Conservation (phyloP, 2,113 vertebrate species). For the Sprattus sprattus region DNA sequence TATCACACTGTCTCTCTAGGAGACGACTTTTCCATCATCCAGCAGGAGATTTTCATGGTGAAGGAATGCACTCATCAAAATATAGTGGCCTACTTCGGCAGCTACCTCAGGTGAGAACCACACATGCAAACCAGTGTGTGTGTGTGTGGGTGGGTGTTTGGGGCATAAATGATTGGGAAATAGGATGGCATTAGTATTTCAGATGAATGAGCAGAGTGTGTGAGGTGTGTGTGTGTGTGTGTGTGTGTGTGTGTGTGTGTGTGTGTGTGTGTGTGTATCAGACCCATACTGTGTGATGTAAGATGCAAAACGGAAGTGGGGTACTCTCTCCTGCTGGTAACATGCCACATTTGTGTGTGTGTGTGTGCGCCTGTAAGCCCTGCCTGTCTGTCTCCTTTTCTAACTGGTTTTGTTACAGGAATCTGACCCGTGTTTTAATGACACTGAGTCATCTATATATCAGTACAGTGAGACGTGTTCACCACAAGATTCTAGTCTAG, state of each 20-base stretch:
- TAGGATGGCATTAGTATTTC: too few relatives aligned
- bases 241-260: not conserved
- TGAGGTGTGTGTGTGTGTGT: not conserved
- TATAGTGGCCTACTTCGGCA: conserved; percentile 97
- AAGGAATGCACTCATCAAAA: conserved; percentile 98
- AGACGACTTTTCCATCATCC: conserved; percentile 97
- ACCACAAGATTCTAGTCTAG: not conserved
- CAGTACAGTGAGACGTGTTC: not conserved
- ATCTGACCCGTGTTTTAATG: not conserved
- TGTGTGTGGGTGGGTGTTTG: conserved; percentile 7
- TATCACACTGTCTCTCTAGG: conserved; percentile 75
- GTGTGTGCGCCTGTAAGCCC: not conserved
- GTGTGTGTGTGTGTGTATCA: not conserved
- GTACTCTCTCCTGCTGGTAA: not conserved
- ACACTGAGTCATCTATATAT: not conserved
- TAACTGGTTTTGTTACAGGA: not conserved
- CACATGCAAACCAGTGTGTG: conserved; percentile 19
- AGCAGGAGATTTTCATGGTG: conserved; percentile 99
- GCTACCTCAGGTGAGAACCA: conserved; percentile 91
- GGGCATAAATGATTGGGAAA: too few relatives aligned
- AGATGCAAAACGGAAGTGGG: not conserved
- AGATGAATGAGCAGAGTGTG: not conserved
- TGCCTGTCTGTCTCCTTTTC: not conserved
- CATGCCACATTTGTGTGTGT: not conserved
- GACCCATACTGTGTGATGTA: not conserved